These are phyloP conservation scores for Eueides isabella DNA, from an alignment of 1,140 invertebrate species.

Conservation along the genomic window DNA sequence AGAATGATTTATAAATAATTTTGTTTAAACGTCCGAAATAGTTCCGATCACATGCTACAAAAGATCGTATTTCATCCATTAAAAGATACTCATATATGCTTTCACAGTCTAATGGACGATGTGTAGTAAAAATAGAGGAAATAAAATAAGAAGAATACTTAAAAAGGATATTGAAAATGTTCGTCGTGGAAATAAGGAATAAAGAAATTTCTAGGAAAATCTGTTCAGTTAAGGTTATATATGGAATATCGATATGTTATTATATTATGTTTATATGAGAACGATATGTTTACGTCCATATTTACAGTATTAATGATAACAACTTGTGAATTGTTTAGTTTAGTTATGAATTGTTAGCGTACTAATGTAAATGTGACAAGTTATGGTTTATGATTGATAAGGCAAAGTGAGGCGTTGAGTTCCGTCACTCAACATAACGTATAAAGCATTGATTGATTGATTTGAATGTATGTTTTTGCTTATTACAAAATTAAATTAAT, in stretches of 20 bases:
- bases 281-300: too few relatives aligned
- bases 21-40: too few relatives aligned
- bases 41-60: background rate
- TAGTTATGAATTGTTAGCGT: too few relatives aligned
- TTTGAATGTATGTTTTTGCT: too few relatives aligned
- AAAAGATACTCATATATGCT: background rate
- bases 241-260: background rate
- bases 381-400: background rate
- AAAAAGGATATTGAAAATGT: background rate
- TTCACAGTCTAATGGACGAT: background rate
- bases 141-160: constrained; percentile 9
- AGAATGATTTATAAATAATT: too few relatives aligned
- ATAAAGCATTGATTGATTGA: too few relatives aligned
- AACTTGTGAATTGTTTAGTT: too few relatives aligned
- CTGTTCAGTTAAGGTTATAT: background rate
- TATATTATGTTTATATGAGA: too few relatives aligned
- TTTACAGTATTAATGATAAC: too few relatives aligned
- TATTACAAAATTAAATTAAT: too few relatives aligned
- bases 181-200: background rate
- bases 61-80: background rate
- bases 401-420: background rate
- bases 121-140: background rate
- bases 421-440: background rate
- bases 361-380: background rate
- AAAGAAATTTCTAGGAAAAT: background rate